phyloP scores from a whole-genome alignment of 2,113 vertebrate species.

The Nansenia antarctica region DNA sequence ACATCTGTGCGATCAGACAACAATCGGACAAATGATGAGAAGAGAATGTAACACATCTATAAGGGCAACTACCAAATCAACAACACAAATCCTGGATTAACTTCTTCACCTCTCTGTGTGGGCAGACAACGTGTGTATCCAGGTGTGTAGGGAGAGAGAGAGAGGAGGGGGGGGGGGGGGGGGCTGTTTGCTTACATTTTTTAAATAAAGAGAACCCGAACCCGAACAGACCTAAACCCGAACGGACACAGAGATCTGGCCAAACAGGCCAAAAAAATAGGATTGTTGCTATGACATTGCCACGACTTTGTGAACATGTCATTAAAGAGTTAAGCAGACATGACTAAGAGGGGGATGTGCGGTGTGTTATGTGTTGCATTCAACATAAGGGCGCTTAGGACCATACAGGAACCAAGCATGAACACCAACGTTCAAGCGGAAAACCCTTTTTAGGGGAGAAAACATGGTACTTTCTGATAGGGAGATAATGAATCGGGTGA shows the following conservation, averaged over 20 bases:
- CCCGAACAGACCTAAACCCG: no score
- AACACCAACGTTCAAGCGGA: no score
- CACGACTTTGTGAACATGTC: not conserved
- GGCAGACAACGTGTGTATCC: not conserved
- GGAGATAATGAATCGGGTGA: not conserved
- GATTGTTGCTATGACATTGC: not conserved
- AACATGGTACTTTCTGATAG: not conserved
- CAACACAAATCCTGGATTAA: not conserved
- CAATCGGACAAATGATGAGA: not conserved
- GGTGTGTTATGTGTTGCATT: not conserved
- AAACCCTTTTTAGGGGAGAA: not conserved
- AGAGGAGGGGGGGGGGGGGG: not conserved
- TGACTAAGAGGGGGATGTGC: not conserved
- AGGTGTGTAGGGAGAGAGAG: not conserved
- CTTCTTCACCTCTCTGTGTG: not conserved
- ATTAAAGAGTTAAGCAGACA: not conserved
- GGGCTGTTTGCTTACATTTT: not conserved
- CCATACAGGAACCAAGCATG: not conserved
- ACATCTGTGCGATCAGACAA: slow-evolving; percentile 8
- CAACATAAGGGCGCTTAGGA: not conserved
- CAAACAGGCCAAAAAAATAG: not conserved
- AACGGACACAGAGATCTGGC: no score
- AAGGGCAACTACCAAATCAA: not conserved
- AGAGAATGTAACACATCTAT: not conserved
- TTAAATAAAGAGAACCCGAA: no score